A percentile compares a stretch with the other conserved stretches of the same genome.
Evolutionary conservation across 2,888 invertebrate species (phyloP).

Genomic region (Apantesis nais): DNA sequence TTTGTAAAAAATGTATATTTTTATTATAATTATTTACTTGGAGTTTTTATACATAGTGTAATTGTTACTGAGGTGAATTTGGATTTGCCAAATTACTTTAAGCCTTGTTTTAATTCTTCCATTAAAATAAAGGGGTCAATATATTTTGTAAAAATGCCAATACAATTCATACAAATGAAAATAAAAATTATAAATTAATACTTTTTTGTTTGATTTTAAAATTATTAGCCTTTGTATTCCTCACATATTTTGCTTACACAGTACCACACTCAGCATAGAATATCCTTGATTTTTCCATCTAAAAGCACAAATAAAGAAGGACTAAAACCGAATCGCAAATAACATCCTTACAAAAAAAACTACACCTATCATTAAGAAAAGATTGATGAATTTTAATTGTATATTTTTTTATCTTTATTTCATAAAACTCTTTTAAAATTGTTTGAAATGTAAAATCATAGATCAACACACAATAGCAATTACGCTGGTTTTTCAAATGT

Average conservation of each 20-base stretch:
- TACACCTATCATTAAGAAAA: too few relatives aligned
- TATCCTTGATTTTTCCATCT: too few relatives aligned
- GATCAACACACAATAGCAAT: too few relatives aligned
- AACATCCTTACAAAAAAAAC: too few relatives aligned
- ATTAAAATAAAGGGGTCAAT: slow-evolving; percentile 77
- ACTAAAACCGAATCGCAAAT: too few relatives aligned
- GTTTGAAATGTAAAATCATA: too few relatives aligned
- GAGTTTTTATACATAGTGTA: slow-evolving; percentile 73
- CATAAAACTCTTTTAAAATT: too few relatives aligned
- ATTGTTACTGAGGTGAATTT: slow-evolving; percentile 78
- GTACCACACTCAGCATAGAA: too few relatives aligned
- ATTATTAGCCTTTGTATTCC: not conserved
- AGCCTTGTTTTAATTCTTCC: slow-evolving; percentile 81
- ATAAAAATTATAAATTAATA: slow-evolving; percentile 82
- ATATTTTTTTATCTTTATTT: too few relatives aligned
- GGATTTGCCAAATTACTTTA: slow-evolving; percentile 84
- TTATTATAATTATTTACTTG: slow-evolving; percentile 79
- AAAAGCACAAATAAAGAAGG: too few relatives aligned
- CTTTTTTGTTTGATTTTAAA: slow-evolving; percentile 64
- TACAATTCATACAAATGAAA: slow-evolving; percentile 81
- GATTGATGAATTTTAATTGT: too few relatives aligned
- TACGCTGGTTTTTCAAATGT: too few relatives aligned
- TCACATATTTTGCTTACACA: not conserved
- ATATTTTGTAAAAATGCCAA: slow-evolving; percentile 83
- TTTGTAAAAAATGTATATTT: slow-evolving; percentile 84